phyloP scores from a whole-genome alignment of 1,140 invertebrate genomes.

The Argopecten irradians region DNA sequence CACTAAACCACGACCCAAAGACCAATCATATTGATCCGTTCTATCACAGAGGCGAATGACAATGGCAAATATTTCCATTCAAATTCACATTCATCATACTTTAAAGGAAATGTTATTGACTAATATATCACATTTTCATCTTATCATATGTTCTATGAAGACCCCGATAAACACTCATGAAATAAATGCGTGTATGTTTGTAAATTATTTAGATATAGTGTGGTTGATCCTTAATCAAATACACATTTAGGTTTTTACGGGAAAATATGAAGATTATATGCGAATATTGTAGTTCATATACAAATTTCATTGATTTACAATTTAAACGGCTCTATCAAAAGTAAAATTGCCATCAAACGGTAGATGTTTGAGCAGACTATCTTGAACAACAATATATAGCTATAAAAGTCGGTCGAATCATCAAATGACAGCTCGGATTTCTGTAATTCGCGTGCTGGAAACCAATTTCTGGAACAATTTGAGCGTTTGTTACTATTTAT shows the following conservation, averaged over 20 bases:
- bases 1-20: neutral
- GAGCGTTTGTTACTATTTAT: neutral
- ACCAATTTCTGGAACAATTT: neutral
- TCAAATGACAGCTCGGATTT: neutral
- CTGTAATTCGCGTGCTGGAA: neutral
- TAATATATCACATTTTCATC: too few species aligned
- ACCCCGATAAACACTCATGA: too few species aligned
- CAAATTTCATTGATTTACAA: too few species aligned
- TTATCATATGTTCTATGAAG: too few species aligned
- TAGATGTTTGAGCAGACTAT: too few species aligned
- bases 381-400: too few species aligned
- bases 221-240: too few species aligned
- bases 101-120: neutral
- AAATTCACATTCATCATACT: neutral
- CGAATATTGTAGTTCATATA: too few species aligned
- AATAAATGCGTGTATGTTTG: neutral
- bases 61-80: neutral
- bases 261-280: too few species aligned
- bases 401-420: neutral
- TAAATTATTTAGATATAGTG: neutral
- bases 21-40: neutral
- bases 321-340: too few species aligned
- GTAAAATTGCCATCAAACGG: too few species aligned
- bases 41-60: neutral
- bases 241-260: too few species aligned